Percentiles rank a stretch among this genome's conserved stretches.
Conservation (phyloP, 2,113 vertebrate genomes). For the Halichoerus grypus region DNA sequence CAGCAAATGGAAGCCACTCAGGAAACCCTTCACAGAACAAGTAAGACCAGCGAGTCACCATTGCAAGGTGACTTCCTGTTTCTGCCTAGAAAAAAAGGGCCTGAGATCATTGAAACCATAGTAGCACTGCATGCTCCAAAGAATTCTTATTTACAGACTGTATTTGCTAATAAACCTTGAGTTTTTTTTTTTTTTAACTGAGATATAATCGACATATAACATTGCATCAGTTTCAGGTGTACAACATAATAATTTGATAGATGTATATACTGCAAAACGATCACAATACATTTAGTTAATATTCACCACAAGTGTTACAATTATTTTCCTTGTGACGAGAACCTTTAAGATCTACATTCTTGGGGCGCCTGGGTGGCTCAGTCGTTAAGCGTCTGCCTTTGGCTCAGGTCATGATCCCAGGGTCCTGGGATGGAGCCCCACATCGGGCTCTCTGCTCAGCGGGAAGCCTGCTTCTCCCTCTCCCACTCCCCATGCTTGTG, state of each 20-base stretch:
- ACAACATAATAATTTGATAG: neutral
- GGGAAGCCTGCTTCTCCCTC: too few relatives aligned
- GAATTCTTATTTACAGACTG: neutral
- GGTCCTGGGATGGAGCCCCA: too few relatives aligned
- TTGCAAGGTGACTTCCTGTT: neutral
- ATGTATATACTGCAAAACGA: neutral
- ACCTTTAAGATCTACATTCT: neutral
- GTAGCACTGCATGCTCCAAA: neutral
- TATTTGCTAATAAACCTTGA: conserved; percentile 39
- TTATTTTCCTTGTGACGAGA: neutral
- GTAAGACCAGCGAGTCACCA: neutral
- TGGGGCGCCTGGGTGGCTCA: too few relatives aligned
- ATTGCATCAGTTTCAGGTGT: neutral
- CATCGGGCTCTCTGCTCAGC: too few relatives aligned
- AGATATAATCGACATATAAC: neutral
- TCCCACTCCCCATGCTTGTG: too few relatives aligned
- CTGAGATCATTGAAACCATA: neutral
- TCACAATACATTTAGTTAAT: neutral
- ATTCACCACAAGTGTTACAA: neutral
- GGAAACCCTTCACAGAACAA: neutral
- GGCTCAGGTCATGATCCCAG: too few relatives aligned
- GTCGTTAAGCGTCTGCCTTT: too few relatives aligned
- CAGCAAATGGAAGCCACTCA: neutral
- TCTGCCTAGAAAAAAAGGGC: neutral
- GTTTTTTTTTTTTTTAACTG: neutral